Conservation (phyloP, 2,113 vertebrate species). For the Ifrita kowaldi region DNA sequence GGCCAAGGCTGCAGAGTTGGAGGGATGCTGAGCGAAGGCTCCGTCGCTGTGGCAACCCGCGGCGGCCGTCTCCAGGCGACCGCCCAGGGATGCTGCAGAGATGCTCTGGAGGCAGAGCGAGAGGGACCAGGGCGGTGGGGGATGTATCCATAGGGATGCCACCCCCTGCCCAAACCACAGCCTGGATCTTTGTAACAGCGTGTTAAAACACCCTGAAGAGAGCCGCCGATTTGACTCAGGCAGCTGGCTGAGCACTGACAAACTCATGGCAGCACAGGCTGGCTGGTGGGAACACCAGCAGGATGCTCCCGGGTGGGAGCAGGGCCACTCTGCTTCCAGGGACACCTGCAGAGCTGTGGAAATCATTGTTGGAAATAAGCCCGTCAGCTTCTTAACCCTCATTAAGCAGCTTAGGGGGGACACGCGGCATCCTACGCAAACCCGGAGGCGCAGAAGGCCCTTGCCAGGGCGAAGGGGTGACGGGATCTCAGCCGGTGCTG, state of each 20-base stretch:
- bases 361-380: slow-evolving; percentile 46
- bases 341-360: slow-evolving; percentile 51
- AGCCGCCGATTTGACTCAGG: rapidly evolving
- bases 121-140: background rate
- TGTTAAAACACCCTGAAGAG: background rate
- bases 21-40: slow-evolving; percentile 33
- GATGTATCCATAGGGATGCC: background rate
- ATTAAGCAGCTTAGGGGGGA: slow-evolving; percentile 48
- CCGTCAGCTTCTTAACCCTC: slow-evolving; percentile 51
- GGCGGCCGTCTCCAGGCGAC: slow-evolving; percentile 55
- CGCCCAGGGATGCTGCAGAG: slow-evolving; percentile 50
- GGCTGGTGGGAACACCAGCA: background rate
- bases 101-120: background rate
- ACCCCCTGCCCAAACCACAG: background rate
- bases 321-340: background rate
- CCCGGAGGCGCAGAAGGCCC: background rate
- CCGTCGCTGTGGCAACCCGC: slow-evolving; percentile 51
- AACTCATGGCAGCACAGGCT: background rate
- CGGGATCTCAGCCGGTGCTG: background rate
- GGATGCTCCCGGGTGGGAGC: background rate
- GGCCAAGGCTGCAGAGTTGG: background rate
- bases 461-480: background rate
- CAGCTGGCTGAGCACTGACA: background rate
- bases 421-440: background rate
- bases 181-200: background rate